phyloP scores from a whole-genome alignment of 2,113 vertebrate genomes.

The Rhinopithecus roxellana region DNA sequence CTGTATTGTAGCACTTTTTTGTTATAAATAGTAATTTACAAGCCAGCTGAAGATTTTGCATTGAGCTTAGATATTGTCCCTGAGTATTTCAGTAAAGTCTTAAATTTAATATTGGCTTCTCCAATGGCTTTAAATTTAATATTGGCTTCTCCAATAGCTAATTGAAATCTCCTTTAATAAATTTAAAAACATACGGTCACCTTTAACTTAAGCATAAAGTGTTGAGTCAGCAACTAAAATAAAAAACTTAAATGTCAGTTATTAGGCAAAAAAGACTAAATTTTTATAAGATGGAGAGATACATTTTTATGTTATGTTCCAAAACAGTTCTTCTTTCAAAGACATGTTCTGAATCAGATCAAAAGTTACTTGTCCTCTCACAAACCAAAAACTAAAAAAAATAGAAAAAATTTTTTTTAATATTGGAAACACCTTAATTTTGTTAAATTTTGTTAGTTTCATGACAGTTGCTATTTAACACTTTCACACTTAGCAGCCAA shows the following conservation, averaged over 20 bases:
- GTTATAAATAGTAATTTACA: background rate
- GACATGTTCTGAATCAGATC: background rate
- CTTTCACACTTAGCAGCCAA: background rate
- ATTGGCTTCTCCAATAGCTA: background rate
- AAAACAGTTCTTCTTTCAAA: background rate
- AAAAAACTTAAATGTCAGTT: background rate
- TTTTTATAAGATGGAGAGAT: background rate
- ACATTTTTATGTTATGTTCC: background rate
- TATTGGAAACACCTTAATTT: background rate
- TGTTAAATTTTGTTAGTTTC: background rate
- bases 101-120: background rate
- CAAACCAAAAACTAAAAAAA: background rate
- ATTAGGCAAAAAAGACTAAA: background rate
- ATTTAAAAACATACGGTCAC: background rate
- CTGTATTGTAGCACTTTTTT: accelerated
- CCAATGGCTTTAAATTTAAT: background rate
- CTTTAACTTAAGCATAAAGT: background rate
- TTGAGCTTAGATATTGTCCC: background rate
- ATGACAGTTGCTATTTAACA: background rate
- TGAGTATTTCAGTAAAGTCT: background rate
- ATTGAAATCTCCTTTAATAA: background rate
- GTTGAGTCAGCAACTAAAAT: background rate
- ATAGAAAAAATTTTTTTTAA: background rate
- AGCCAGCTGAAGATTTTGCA: background rate
- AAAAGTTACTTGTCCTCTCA: background rate